Conservation (phyloP, 2,113 vertebrate species). For the Emydocephalus ijimae region DNA sequence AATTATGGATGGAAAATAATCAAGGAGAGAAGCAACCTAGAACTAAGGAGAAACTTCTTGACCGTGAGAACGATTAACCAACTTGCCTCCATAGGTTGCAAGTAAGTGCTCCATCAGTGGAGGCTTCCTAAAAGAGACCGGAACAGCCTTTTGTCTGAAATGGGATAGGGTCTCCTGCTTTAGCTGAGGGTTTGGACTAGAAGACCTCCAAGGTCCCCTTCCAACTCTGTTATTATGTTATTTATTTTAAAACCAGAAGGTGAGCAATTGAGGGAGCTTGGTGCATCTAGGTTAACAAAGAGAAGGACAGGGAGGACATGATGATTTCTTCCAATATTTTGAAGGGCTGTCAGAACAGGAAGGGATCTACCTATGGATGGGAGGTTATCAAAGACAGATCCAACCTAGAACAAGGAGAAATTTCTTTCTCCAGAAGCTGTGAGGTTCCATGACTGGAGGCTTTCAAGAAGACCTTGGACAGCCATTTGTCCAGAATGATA, state of each 20-base stretch:
- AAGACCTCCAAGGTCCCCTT: neutral
- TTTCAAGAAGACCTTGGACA: neutral
- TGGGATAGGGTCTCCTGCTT: no score
- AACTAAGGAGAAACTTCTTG: neutral
- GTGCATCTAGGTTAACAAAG: neutral
- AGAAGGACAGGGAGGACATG: neutral
- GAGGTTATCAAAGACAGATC: neutral
- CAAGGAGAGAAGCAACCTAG: neutral
- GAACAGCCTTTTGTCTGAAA: neutral
- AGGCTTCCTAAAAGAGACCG: neutral
- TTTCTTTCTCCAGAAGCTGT: neutral
- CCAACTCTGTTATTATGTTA: neutral
- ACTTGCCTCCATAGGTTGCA: neutral
- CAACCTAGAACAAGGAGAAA: neutral
- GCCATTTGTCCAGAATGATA: neutral
- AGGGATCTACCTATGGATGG: neutral
- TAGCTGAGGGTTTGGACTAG: neutral
- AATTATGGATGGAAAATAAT: neutral
- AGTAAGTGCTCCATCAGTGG: fast-evolving
- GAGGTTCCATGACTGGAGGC: neutral
- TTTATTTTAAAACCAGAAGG: neutral
- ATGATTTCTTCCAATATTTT: neutral
- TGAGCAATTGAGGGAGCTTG: neutral
- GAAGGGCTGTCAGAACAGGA: neutral
- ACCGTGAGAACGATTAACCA: neutral